phyloP scores from a whole-genome alignment of 2,113 vertebrate species.

The Turdus rufiventris region DNA sequence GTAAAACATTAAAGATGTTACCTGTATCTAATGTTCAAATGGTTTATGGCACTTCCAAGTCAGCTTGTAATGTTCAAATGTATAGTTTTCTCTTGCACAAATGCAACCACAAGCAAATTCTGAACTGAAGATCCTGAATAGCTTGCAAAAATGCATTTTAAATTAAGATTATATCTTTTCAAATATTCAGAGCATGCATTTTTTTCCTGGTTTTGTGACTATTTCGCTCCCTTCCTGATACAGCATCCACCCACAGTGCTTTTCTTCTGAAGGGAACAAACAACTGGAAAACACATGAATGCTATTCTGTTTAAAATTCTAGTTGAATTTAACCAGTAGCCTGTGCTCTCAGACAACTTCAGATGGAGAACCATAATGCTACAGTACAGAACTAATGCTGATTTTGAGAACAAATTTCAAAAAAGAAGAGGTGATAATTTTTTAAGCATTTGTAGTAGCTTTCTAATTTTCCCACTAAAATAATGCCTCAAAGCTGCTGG shows the following conservation, averaged over 20 bases:
- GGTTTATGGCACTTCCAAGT: neutral
- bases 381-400: neutral
- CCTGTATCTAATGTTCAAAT: neutral
- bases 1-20: neutral
- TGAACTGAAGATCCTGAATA: neutral
- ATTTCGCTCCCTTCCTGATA: neutral
- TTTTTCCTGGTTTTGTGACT: neutral
- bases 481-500: neutral
- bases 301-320: neutral
- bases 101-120: neutral
- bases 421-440: neutral
- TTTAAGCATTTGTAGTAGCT: neutral
- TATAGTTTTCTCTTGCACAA: neutral
- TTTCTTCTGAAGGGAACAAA: conserved; percentile 5
- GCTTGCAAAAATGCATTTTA: neutral
- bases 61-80: neutral
- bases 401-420: neutral
- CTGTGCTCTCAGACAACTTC: neutral
- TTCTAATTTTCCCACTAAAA: neutral
- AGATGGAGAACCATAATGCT: neutral
- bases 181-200: neutral
- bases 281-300: conserved; percentile 14
- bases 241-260: neutral
- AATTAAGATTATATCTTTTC: neutral
- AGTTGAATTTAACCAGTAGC: conserved; percentile 8